Conservation (phyloP, 2,113 vertebrate species). For the Sapayoa aenigma region DNA sequence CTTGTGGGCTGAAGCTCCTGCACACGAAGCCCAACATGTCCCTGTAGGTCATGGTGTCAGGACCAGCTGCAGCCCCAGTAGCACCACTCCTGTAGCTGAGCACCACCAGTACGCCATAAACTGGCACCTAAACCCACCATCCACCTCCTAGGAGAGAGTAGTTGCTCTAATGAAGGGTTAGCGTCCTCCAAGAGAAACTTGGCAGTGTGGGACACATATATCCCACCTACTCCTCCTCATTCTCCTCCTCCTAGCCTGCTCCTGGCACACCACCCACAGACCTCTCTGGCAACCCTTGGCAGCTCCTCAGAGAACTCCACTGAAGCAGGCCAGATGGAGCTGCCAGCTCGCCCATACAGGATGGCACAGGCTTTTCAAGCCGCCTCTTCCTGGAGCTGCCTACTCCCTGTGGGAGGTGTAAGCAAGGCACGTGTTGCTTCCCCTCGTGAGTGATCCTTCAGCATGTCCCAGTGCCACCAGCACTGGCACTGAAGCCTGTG, state of each 20-base stretch:
- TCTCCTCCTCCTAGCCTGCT: neutral
- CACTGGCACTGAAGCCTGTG: fast-evolving
- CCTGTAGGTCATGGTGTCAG: fast-evolving
- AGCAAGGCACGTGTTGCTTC: neutral
- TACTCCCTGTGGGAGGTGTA: neutral
- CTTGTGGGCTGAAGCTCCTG: neutral
- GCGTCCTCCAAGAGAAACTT: neutral
- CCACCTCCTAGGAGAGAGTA: neutral
- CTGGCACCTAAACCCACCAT: neutral
- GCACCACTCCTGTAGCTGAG: neutral
- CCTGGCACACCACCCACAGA: neutral
- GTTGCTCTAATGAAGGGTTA: neutral
- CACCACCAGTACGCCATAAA: neutral
- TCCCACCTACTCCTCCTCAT: neutral
- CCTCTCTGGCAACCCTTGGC: fast-evolving
- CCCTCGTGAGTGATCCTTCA: neutral
- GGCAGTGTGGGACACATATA: neutral
- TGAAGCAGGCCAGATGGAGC: conserved; percentile 5
- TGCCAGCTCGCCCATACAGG: neutral
- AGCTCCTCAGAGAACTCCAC: neutral
- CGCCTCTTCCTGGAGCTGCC: conserved; percentile 14
- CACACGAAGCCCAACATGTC: fast-evolving
- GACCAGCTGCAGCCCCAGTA: neutral
- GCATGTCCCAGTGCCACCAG: neutral
- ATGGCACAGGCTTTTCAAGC: neutral